Conservation (phyloP, 2,797 vertebrate species). For the Selene dorsalis region DNA sequence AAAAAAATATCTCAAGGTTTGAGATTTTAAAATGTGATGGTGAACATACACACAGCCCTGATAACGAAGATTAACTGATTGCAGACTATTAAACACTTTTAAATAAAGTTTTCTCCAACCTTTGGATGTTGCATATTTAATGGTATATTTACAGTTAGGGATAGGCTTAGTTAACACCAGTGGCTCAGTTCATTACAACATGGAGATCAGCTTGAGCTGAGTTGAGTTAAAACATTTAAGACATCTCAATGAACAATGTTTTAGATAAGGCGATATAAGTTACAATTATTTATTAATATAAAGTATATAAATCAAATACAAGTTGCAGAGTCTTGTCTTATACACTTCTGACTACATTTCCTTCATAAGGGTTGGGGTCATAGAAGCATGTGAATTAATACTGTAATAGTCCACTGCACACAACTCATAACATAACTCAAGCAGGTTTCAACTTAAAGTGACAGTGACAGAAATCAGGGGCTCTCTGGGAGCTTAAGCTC, state of each 20-base stretch:
- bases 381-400: too few relatives aligned
- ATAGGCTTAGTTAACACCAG: neutral
- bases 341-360: neutral
- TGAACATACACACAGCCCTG: too few relatives aligned
- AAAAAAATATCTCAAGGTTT: too few relatives aligned
- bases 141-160: too few relatives aligned
- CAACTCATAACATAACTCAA: neutral
- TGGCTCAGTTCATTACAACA: neutral
- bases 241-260: constrained; percentile 2
- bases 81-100: too few relatives aligned
- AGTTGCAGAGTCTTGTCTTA: neutral
- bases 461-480: neutral
- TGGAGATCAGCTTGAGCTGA: neutral
- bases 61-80: too few relatives aligned
- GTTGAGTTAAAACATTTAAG: neutral
- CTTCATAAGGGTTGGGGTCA: neutral
- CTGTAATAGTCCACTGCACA: neutral
- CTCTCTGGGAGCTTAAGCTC: neutral
- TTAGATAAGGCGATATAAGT: neutral
- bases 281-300: neutral
- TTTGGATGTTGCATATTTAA: too few relatives aligned
- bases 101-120: too few relatives aligned
- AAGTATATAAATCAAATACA: neutral
- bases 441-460: neutral
- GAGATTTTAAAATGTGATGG: too few relatives aligned